Base-by-base conservation (phyloP, 2,113 vertebrate species). In the Nettapus auritus region DNA sequence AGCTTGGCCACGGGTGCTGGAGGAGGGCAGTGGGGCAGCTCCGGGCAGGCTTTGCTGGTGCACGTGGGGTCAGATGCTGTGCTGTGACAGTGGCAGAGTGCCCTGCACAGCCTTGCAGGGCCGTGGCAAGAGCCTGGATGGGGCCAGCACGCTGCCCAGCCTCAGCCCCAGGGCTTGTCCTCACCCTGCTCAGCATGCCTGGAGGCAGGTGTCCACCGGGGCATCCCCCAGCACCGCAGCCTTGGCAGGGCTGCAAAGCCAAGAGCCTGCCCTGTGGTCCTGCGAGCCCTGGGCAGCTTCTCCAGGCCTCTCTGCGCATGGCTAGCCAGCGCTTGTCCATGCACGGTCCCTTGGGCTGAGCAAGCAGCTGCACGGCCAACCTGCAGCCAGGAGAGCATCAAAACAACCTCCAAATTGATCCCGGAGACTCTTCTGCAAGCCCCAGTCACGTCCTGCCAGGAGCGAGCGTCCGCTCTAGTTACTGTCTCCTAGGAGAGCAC, bases 401-500 rank as follows among this genome's bases (percentile, higher is more conserved):
- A 94, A 95, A 95, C 91, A 94, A 77, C 67, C 50, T 96, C 81
- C 63, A 79, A 71, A 95, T 91, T 88, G 95, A 95, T 97, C 82
- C 82, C 75, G 23, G 66, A 94, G 84, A 8, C 78, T 90, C 62
- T 85, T 56, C 78, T 77, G 84, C 44, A 82, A 95, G 70, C 75
- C 75, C 59, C 70, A 91, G 87, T 46, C 89, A 67, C 78, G 67
- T 92, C 94, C 94, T 94, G 82, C 87, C 68, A 94, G 78, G 89
- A 96, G 31, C 63, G 18, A 80, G 84, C 50, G 2, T 94, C 95
- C 67, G 44, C 81, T 96, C 84, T 89, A 91, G 95, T 97, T 97
- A 92, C 93, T 79, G 96, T 97, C 95, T 96, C 95, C 94, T 96
- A 94, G 95, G 96, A 95, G 93, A 95, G 67, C 91, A 91, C 78